A percentile compares a stretch with the other conserved stretches of the same genome.
These are phyloP conservation scores for Coboldia fuscipes DNA, from an alignment of 1,140 invertebrate species.

Conservation along the genomic window DNA sequence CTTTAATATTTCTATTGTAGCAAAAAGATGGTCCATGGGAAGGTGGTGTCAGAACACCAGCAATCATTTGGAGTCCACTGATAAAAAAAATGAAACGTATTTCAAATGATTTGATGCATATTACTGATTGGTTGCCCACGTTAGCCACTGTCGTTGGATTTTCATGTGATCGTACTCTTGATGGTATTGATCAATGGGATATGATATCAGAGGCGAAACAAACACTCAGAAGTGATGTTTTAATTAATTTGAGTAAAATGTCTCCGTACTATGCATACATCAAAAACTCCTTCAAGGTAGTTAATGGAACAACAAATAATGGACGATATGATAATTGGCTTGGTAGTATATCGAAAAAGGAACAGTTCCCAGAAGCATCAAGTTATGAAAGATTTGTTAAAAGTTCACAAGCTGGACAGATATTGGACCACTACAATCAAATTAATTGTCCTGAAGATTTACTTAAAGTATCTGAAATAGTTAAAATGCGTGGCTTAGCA, in stretches of 20 bases:
- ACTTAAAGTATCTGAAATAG: background rate
- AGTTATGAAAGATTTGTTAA: conserved; percentile 25
- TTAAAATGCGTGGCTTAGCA: conserved; percentile 19
- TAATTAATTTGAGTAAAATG: conserved; percentile 51
- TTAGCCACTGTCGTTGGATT: conserved; percentile 38
- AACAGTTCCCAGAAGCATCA: conserved; percentile 7
- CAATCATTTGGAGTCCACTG: conserved; percentile 57
- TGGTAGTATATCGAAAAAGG: conserved; percentile 19
- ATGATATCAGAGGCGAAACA: conserved; percentile 21
- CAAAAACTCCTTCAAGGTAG: conserved; percentile 47
- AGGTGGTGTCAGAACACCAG: conserved; percentile 54
- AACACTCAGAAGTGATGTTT: conserved; percentile 34
- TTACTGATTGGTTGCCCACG: conserved; percentile 76
- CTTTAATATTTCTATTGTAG: conserved; percentile 2
- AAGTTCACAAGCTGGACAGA: conserved; percentile 20
- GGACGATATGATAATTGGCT: conserved; percentile 27
- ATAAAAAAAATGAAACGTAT: conserved; percentile 30
- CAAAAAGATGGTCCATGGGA: conserved; percentile 64
- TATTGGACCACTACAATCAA: conserved; percentile 6
- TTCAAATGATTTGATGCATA: conserved; percentile 54
- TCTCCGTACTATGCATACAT: conserved; percentile 35
- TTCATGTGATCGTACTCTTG: conserved; percentile 22
- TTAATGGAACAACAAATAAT: conserved; percentile 32
- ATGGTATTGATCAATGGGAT: conserved; percentile 52
- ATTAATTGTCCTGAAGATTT: background rate